These are phyloP conservation scores for Meloidogyne floridensis DNA, from an alignment of 1,140 invertebrate genomes.

Conservation along the genomic window DNA sequence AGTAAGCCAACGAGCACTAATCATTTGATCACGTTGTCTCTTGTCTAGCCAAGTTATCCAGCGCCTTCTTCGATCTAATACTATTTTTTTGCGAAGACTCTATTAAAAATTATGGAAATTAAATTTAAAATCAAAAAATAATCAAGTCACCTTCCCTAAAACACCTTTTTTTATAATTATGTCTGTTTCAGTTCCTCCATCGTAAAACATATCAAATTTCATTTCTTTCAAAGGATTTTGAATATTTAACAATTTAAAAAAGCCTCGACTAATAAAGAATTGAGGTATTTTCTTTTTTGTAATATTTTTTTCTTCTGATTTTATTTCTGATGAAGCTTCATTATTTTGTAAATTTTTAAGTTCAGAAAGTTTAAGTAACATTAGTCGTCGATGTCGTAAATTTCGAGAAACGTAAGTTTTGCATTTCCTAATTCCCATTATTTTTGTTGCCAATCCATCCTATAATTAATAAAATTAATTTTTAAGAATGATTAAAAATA, in stretches of 20 bases:
- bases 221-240: neutral
- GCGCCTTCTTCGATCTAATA: neutral
- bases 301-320: neutral
- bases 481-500: no score
- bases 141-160: neutral
- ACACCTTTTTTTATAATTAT: neutral
- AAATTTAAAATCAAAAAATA: neutral
- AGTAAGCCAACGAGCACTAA: conserved; percentile 29
- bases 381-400: neutral
- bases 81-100: neutral
- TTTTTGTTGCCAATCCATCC: neutral
- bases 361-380: neutral
- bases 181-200: neutral
- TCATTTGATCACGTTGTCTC: neutral
- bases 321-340: neutral
- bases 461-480: neutral
- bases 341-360: neutral
- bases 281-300: conserved; percentile 4
- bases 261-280: neutral
- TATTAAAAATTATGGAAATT: neutral
- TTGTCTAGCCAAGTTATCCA: conserved; percentile 1
- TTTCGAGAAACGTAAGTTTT: neutral
- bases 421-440: neutral
- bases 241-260: neutral
- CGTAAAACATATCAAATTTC: neutral